Evolutionary conservation across 2,797 vertebrate genomes (phyloP), one percentile per base, ranked within the genome.

Genomic region (Anguilla anguilla): DNA sequence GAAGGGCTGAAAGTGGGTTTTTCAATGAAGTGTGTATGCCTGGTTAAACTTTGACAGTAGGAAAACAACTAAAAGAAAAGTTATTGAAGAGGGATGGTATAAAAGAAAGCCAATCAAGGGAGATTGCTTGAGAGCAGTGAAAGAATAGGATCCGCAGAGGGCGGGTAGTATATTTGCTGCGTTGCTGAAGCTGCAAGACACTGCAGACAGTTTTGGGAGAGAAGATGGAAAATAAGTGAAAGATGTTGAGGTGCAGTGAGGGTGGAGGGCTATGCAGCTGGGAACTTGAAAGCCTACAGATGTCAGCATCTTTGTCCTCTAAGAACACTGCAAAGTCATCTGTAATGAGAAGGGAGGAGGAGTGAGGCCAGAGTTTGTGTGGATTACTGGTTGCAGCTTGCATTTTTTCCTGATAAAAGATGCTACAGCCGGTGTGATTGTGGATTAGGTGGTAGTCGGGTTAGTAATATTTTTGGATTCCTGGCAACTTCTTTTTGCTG

Each of bases 281-380:
- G 35, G 74, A 39, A 79, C 39, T 79, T 31, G 5, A 15, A 17
- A 79, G 35, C 35, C 74, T 39, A 17, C 39, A 43, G 5, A 79
- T 39, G 74, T 39, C 35, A 43, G 74, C 74, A 79, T 19, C 74
- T 79, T 43, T 43, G 31, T 43, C 69, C 69, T 79, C 35, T 15
- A 79, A 19, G 74, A 79, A 22, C 74, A 79, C 31, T 4, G 74
- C 74, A 79, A 79, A 79, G 74, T 79, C 74, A 79, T 43, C 39
- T 79, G 69, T 74, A 74, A 15, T 74, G 74, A 79, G 74, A 74
- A 31, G 31, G 31, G 69, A 74, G 69, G 64, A 10, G 28, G 39
- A 43, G 39, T 39, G 74, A 79, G 74, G 39, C 74, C 35, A 79
- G 74, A 39, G 74, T 74, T 74, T 74, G 39, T 79, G 74, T 39